Percentiles rank a stretch among this genome's conserved stretches.
phyloP scores from a whole-genome alignment of 1,140 invertebrate genomes.

The Hormaphis cornu region DNA sequence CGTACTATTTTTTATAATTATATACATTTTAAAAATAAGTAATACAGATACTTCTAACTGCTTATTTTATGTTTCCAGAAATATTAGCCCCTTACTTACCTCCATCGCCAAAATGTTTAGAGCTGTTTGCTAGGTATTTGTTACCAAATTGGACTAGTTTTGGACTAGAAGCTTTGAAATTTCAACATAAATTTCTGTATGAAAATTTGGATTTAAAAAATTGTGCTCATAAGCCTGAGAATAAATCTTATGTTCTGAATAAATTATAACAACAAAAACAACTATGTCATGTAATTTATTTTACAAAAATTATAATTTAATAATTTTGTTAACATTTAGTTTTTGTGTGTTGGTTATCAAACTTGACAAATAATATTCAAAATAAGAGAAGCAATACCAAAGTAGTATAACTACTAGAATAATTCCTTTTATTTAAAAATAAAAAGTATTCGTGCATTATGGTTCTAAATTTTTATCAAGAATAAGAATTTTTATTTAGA shows the following conservation, averaged over 20 bases:
- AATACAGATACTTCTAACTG: neutral
- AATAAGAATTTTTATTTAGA: no score
- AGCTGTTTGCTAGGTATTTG: slow-evolving; percentile 82
- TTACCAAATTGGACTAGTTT: slow-evolving; percentile 71
- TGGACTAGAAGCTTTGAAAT: slow-evolving; percentile 66
- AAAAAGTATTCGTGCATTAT: no score
- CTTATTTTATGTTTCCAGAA: slow-evolving; percentile 48
- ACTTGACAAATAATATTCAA: neutral
- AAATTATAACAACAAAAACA: no score
- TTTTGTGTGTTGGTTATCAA: neutral
- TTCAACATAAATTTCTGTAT: slow-evolving; percentile 29
- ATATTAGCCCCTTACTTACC: slow-evolving; percentile 53
- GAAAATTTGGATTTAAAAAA: neutral
- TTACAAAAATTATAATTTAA: neutral
- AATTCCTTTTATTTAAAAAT: no score
- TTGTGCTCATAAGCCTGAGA: neutral
- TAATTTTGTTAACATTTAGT: no score
- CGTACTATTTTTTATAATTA: slow-evolving; percentile 37
- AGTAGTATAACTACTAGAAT: no score
- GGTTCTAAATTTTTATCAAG: no score
- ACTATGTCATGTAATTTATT: neutral
- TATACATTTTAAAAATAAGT: neutral
- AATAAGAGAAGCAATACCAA: neutral
- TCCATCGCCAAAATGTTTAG: slow-evolving; percentile 56
- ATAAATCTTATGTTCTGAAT: neutral